Conservation (phyloP, 2,888 invertebrate species). For the Nycteola revayana region DNA sequence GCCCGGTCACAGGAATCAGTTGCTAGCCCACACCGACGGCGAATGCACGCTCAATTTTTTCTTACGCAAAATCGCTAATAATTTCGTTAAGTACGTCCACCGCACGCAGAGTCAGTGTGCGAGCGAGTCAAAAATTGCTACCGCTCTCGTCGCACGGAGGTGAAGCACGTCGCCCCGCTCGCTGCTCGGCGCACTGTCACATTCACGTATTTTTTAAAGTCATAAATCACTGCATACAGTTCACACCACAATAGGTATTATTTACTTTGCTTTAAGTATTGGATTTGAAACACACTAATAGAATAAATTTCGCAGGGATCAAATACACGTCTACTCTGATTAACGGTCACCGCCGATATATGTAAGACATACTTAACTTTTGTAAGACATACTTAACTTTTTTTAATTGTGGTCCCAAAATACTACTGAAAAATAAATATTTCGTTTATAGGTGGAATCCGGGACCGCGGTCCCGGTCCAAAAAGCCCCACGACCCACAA, state of each 20-base stretch:
- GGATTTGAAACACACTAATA: not conserved
- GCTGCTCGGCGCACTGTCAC: not conserved
- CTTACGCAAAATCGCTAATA: no score
- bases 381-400: no score
- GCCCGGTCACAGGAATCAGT: no score
- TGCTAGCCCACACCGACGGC: no score
- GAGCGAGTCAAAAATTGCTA: constrained; percentile 1
- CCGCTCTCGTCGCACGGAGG: constrained; percentile 1
- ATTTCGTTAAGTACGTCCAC: not conserved
- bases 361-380: no score
- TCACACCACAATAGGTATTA: constrained; percentile 1
- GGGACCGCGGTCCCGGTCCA: no score
- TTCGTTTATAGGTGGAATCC: no score
- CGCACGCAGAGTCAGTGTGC: not conserved
- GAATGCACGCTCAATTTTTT: no score
- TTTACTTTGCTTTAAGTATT: not conserved
- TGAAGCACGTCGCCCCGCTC: constrained; percentile 1
- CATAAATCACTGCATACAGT: not conserved
- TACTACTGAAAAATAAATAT: no score
- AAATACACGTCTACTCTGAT: constrained; percentile 1
- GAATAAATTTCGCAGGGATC: not conserved
- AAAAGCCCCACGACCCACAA: no score
- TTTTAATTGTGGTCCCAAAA: no score
- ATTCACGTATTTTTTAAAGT: constrained; percentile 1
- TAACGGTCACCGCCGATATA: not conserved